Evolutionary conservation across 2,797 vertebrate species (phyloP).

Genomic region (Fringilla coelebs): DNA sequence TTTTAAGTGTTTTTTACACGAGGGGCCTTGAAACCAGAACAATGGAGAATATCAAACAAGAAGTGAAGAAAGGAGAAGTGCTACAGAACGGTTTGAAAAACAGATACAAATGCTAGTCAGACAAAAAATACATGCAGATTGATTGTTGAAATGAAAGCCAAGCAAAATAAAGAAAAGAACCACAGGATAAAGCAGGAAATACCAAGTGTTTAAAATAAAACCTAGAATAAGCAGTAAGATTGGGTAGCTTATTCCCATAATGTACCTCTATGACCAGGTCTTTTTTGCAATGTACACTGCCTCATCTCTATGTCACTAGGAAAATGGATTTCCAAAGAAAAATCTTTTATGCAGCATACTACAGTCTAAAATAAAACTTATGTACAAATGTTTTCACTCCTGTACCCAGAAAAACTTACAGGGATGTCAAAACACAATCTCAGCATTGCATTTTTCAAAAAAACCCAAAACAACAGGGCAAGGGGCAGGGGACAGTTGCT

Average conservation of each 20-base stretch:
- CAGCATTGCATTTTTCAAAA: not conserved
- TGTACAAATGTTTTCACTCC: not conserved
- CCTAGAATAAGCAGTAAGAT: not conserved
- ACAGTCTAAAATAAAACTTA: not conserved
- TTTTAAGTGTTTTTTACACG: not conserved
- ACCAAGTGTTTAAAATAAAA: not conserved
- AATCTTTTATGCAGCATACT: not conserved
- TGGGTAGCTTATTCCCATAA: not conserved
- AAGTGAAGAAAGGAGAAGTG: constrained; percentile 8
- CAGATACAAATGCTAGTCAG: not conserved
- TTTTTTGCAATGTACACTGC: not conserved
- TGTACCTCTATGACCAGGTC: not conserved
- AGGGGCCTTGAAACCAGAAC: not conserved
- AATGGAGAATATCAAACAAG: not conserved
- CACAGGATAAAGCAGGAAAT: not conserved
- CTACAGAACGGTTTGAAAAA: not conserved
- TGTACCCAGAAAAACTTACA: not conserved
- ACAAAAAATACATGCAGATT: not conserved
- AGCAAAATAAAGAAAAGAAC: not conserved
- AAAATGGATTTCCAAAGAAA: not conserved
- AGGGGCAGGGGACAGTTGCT: not conserved
- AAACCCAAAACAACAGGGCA: not conserved
- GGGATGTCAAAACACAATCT: not conserved
- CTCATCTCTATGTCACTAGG: not conserved
- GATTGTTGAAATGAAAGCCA: not conserved